These are phyloP conservation scores for Apodemus agrarius DNA, from an alignment of 2,797 vertebrate species.

Conservation along the genomic window DNA sequence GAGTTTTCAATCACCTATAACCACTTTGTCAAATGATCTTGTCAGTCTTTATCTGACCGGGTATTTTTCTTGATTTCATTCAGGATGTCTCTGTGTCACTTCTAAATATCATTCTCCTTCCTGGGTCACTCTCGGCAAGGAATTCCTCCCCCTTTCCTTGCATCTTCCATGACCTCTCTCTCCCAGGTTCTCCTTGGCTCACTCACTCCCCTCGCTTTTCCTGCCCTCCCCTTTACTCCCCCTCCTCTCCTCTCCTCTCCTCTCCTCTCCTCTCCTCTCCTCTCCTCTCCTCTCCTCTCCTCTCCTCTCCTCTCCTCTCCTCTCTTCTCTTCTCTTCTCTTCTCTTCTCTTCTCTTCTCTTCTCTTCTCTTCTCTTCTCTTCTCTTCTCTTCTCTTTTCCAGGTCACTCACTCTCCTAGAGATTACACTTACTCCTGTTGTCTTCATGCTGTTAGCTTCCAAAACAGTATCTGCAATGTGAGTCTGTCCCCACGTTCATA, in stretches of 20 bases:
- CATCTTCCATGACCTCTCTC: neutral
- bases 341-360: accelerated
- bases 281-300: too few relatives aligned
- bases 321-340: too few relatives aligned
- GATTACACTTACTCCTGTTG: neutral
- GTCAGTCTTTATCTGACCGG: neutral
- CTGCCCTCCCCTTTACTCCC: too few relatives aligned
- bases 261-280: too few relatives aligned
- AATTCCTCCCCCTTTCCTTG: neutral
- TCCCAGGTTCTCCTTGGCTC: neutral
- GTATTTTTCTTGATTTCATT: neutral
- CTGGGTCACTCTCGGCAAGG: neutral
- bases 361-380: accelerated
- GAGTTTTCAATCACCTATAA: neutral
- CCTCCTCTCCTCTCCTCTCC: too few relatives aligned
- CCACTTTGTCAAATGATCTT: neutral
- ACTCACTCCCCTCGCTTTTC: neutral
- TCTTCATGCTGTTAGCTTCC: neutral
- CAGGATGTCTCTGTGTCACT: neutral
- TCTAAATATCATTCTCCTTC: neutral
- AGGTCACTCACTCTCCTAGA: neutral
- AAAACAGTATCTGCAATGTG: neutral
- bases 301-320: neutral
- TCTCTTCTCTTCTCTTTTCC: neutral
- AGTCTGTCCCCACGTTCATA: neutral